Conservation (phyloP, 2,113 vertebrate species). For the Oncorhynchus keta region DNA sequence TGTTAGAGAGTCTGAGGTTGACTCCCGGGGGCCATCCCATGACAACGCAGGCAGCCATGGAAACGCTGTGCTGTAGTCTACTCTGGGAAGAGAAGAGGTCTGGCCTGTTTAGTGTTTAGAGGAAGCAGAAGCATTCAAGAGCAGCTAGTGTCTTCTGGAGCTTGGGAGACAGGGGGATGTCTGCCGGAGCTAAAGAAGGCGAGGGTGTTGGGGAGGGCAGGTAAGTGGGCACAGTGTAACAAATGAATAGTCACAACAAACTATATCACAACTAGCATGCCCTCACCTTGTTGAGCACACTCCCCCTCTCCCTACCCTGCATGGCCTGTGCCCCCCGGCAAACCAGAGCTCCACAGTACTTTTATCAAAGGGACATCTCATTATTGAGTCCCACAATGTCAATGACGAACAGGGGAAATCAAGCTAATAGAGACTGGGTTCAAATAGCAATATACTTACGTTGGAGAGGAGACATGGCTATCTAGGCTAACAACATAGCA, state of each 20-base stretch:
- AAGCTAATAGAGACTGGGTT: background rate
- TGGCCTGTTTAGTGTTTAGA: slow-evolving; percentile 28
- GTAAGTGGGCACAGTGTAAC: slow-evolving; percentile 24
- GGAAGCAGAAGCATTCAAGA: slow-evolving; percentile 27
- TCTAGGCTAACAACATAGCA: background rate
- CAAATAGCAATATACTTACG: background rate
- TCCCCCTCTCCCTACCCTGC: background rate
- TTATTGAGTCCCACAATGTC: background rate
- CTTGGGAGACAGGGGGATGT: background rate
- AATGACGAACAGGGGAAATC: background rate
- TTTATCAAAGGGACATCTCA: slow-evolving; percentile 8
- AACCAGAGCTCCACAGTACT: slow-evolving; percentile 2
- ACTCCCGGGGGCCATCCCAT: slow-evolving; percentile 47
- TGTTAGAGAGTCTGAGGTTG: slow-evolving; percentile 46
- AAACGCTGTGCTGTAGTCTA: slow-evolving; percentile 44
- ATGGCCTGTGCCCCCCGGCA: slow-evolving; percentile 7
- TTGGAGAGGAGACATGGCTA: background rate
- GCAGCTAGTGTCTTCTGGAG: slow-evolving; percentile 8
- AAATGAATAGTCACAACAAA: slow-evolving; percentile 15
- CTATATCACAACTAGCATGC: slow-evolving; percentile 20
- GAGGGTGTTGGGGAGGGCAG: slow-evolving; percentile 16
- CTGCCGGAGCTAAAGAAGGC: slow-evolving; percentile 17
- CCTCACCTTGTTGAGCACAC: slow-evolving; percentile 4
- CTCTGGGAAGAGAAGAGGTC: slow-evolving; percentile 34
- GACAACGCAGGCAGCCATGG: slow-evolving; percentile 51